Conservation (phyloP, 1,140 invertebrate genomes). For the Brevipalpus yothersi region DNA sequence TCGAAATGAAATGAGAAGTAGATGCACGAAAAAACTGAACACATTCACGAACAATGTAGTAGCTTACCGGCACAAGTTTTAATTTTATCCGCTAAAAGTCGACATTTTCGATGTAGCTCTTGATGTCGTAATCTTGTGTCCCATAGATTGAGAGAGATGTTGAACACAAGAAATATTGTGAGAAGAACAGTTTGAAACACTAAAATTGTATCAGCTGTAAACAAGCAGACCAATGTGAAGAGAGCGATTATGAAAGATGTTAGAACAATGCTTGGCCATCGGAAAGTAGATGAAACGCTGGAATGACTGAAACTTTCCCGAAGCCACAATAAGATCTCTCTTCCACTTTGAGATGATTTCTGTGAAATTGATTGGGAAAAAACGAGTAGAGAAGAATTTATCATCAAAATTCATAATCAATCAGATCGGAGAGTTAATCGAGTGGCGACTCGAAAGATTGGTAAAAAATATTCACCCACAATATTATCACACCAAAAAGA, state of each 20-base stretch:
- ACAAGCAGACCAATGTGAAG: conserved; percentile 17
- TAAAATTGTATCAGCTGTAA: conserved; percentile 15
- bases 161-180: conserved; percentile 25
- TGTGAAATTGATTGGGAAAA: not conserved
- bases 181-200: conserved; percentile 16
- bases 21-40: too few species aligned
- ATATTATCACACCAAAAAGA: not conserved
- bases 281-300: conserved; percentile 35
- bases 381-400: not conserved
- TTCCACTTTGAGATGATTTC: not conserved
- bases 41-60: not conserved
- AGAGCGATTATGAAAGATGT: conserved; percentile 23
- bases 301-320: conserved; percentile 29
- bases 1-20: too few species aligned
- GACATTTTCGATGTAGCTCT: conserved; percentile 34
- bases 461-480: not conserved
- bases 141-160: conserved; percentile 31
- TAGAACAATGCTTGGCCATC: conserved; percentile 32
- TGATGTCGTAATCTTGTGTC: conserved; percentile 37
- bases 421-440: not conserved
- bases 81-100: conserved; percentile 27
- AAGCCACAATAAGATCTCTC: conserved; percentile 19
- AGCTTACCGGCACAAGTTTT: conserved; percentile 15
- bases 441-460: not conserved
- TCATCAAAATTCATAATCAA: not conserved